phyloP scores from a whole-genome alignment of 2,113 vertebrate species.

The Pelmatolapia mariae region DNA sequence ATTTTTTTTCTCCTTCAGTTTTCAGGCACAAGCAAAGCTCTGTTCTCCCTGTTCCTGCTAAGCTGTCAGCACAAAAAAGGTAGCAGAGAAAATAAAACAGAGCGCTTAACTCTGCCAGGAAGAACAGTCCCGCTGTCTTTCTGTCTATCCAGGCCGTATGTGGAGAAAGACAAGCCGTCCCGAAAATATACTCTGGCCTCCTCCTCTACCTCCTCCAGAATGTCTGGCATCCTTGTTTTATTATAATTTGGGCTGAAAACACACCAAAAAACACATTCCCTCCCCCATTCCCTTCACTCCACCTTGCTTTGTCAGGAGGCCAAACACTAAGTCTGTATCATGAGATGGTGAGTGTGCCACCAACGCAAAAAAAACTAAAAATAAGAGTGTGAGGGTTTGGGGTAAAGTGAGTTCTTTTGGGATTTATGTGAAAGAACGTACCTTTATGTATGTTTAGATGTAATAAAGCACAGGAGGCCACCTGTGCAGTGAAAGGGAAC shows the following conservation, averaged over 20 bases:
- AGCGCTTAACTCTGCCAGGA: constrained; percentile 16
- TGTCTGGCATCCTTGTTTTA: constrained; percentile 44
- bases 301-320: constrained; percentile 22
- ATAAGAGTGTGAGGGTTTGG: constrained; percentile 12
- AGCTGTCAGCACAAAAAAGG: not conserved
- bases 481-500: constrained; percentile 4
- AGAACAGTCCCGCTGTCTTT: not conserved
- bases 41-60: not conserved
- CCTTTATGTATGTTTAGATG: not conserved
- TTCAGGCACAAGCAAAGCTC: not conserved
- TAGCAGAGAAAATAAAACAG: not conserved
- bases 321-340: constrained; percentile 27
- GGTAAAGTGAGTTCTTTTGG: constrained; percentile 15
- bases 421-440: not conserved
- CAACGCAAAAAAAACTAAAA: constrained; percentile 31
- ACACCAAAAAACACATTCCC: constrained; percentile 3
- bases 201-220: constrained; percentile 27
- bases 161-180: constrained; percentile 21
- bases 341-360: constrained; percentile 29
- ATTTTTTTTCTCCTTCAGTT: not conserved
- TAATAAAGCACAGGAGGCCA: not conserved
- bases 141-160: constrained; percentile 1
- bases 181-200: constrained; percentile 52
- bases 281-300: constrained; percentile 19
- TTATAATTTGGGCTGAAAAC: constrained; percentile 31